These are phyloP conservation scores for Microcebus tavaratra DNA, from an alignment of 2,113 vertebrate species.

Conservation along the genomic window DNA sequence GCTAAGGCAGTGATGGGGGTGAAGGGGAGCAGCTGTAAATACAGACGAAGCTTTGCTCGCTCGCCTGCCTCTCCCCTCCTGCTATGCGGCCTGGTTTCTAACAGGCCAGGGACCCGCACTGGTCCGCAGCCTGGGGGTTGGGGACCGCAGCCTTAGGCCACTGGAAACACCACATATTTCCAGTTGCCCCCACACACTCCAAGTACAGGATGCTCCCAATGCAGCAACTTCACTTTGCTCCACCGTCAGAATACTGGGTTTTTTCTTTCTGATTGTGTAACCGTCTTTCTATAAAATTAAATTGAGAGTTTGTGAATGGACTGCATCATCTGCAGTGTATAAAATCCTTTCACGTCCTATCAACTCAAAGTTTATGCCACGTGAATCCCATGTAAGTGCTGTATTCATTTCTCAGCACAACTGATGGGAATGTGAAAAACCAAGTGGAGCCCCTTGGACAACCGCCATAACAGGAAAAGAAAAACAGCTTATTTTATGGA, in stretches of 20 bases:
- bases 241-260: not conserved
- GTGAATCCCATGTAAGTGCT: not conserved
- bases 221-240: not conserved
- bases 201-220: fast-evolving
- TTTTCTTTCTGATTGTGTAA: not conserved
- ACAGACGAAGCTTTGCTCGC: too few relatives aligned
- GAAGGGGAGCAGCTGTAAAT: too few relatives aligned
- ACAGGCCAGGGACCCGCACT: too few relatives aligned
- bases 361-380: not conserved
- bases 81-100: too few relatives aligned
- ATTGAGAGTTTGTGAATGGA: not conserved
- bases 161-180: not conserved
- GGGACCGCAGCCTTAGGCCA: not conserved
- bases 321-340: not conserved
- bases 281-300: not conserved
- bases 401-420: not conserved
- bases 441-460: not conserved
- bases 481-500: not conserved
- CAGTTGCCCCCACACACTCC: not conserved
- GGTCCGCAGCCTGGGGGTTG: too few relatives aligned
- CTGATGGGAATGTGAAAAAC: not conserved
- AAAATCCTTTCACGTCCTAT: not conserved
- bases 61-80: too few relatives aligned
- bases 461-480: not conserved
- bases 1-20: too few relatives aligned